Evolutionary conservation across 2,113 vertebrate species (phyloP), one percentile per base, ranked within the genome.

Genomic region (Arvicanthis niloticus): DNA sequence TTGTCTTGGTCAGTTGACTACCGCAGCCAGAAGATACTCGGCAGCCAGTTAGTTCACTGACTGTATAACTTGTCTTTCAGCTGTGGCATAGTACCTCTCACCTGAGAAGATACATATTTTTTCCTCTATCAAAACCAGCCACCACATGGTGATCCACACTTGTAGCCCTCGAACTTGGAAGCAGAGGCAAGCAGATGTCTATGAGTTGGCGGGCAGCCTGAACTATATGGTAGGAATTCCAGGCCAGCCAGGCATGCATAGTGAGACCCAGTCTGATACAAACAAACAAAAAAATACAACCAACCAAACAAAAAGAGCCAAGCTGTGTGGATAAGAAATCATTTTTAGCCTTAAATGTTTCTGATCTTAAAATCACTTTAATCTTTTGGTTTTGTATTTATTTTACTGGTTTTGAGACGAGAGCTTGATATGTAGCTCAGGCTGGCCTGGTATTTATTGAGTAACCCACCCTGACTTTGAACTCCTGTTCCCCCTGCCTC

Each of bases 41-140:
- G 75, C 73, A 89, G 60, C 86, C 89, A 76, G 31, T 91, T 91
- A 76, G 67, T 91, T 91, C 93, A 86, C 91, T 85, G 29, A 86
- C 89, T 80, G 29, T 70, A 8, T 53, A 51, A 34, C 34, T 93
- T 21, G 45, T 17, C 86, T 51, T 62, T 67, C 60, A 34, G 68
- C 40, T 40, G 2, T 53, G 40, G 19, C 21, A 40, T 78, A 22
- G 42, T 16, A 34, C 40, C 40, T 73, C 62, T 95, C 53, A 89
- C 12, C 68, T 60, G 45, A 67, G 48, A 26, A 8, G 34, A 40
- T 65, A 65, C 1, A 42, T 85, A 78, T 90, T 17, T 84, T 40
- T 29, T 15, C 21, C 5, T 92, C 9, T 90, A 2, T 90, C 34
- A 76, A 76, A 88, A 97, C 42, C 21, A 96, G 22, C 75, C 42